Evolutionary conservation across 2,797 vertebrate species (phyloP).

Genomic region (Notamacropus eugenii): DNA sequence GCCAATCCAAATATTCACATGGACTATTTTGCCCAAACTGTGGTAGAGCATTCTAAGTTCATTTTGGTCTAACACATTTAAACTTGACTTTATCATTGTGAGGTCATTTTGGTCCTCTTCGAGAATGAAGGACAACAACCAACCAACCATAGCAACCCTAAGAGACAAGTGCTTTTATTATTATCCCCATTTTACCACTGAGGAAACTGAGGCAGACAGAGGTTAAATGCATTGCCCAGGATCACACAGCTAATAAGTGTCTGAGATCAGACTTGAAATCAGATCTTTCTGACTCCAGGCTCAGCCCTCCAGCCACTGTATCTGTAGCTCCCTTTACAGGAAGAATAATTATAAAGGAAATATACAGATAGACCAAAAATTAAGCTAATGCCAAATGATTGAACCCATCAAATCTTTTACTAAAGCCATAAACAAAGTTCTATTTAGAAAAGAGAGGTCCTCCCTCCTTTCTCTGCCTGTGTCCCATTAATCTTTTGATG

Average conservation of each 20-base stretch:
- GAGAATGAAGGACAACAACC: too few species aligned
- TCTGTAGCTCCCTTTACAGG: background rate
- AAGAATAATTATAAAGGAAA: slow-evolving; percentile 17
- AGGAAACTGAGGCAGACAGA: background rate
- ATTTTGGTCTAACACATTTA: too few species aligned
- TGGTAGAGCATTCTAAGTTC: too few species aligned
- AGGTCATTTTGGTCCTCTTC: too few species aligned
- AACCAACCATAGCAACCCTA: background rate
- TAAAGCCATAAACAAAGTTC: background rate
- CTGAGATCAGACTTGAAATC: background rate
- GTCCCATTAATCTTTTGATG: background rate
- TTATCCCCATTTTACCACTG: background rate
- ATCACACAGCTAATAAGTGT: background rate
- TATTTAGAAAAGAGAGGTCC: background rate
- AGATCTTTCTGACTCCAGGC: background rate
- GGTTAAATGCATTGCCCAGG: background rate
- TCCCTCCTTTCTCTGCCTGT: background rate
- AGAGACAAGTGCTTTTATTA: background rate
- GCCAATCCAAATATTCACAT: too few species aligned
- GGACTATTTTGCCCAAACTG: too few species aligned
- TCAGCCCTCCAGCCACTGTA: background rate
- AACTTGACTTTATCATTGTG: too few species aligned
- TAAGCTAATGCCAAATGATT: background rate
- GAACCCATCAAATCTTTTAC: background rate
- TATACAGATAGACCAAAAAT: slow-evolving; percentile 4